Base-by-base conservation (phyloP, 2,113 vertebrate genomes). In the Tricholaema leucomelas region DNA sequence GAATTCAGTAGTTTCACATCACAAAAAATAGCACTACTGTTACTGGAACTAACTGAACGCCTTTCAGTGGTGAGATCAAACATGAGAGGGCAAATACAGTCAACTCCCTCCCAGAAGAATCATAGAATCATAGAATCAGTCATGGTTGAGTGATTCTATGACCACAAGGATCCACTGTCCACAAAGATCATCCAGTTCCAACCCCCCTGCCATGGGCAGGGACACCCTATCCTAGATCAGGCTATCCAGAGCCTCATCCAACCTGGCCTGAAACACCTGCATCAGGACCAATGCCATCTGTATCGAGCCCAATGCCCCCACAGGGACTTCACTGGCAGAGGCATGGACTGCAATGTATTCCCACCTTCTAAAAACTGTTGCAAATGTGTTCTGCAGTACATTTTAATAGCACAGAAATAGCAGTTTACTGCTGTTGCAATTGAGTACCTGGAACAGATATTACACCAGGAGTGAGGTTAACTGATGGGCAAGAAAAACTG, bases 231-330 rank as follows among this genome's bases (percentile, higher is more conserved):
- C n/a, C n/a, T n/a, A n/a, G n/a, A n/a, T n/a, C n/a, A n/a, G n/a
- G n/a, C n/a, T n/a, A n/a, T n/a, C n/a, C n/a, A n/a, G n/a, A n/a
- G n/a, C n/a, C n/a, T n/a, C n/a, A n/a, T n/a, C n/a, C n/a, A n/a
- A n/a, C n/a, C n/a, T n/a, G n/a, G n/a, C n/a, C n/a, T n/a, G n/a
- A n/a, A n/a, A n/a, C n/a, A n/a, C n/a, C n/a, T n/a, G n/a, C n/a
- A n/a, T n/a, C n/a, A n/a, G n/a, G n/a, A n/a, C n/a, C n/a, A n/a
- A n/a, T n/a, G n/a, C 35, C 36, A 16, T 48, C 61, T 0, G 0
- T 27, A 5, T 1, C 27, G 12, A 12, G 55, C 69, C 8, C 42
- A 83, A 17, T 0, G 0, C 8, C 55, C 18, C n/a, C 42, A 12
- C 6, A 35, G 40, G 59, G 59, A 58, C 36, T 94, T 23, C 60